Percentiles rank a stretch among this genome's conserved stretches.
Conservation (phyloP, 2,113 vertebrate genomes). For the Melanerpes aurifrons region DNA sequence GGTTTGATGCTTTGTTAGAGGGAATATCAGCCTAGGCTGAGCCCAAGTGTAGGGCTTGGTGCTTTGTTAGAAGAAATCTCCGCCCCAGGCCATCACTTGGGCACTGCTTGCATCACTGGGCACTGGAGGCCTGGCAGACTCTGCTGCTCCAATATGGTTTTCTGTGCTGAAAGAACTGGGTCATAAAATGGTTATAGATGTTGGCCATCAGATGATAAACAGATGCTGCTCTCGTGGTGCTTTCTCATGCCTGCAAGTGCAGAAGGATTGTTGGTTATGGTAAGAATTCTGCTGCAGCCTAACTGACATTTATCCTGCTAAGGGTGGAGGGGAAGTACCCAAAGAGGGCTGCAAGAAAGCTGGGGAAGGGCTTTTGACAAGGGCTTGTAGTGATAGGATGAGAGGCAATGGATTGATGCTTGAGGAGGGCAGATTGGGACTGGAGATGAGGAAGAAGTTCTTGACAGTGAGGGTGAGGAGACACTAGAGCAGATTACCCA, state of each 20-base stretch:
- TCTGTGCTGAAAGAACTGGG: not conserved
- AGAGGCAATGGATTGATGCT: too few relatives aligned
- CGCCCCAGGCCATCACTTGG: not conserved
- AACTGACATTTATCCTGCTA: not conserved
- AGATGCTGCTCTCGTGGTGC: not conserved
- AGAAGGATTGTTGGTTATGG: not conserved
- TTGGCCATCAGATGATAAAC: not conserved
- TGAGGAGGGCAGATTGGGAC: too few relatives aligned
- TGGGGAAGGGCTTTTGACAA: too few relatives aligned
- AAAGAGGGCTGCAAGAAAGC: too few relatives aligned
- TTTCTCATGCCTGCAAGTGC: not conserved
- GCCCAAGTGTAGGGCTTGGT: too few relatives aligned
- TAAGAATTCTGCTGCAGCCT: not conserved
- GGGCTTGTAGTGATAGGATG: too few relatives aligned
- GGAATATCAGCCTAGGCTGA: too few relatives aligned
- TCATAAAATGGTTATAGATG: not conserved
- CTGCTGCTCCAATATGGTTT: not conserved
- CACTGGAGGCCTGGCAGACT: not conserved
- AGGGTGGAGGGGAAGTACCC: accelerated
- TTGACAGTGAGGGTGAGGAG: too few relatives aligned
- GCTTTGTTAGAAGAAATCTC: not conserved
- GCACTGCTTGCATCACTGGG: accelerated
- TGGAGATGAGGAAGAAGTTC: too few relatives aligned
- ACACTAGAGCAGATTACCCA: too few relatives aligned
- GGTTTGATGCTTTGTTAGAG: too few relatives aligned